phyloP scores from a whole-genome alignment of 2,797 vertebrate genomes.

The Stomatorhinus walkeri region DNA sequence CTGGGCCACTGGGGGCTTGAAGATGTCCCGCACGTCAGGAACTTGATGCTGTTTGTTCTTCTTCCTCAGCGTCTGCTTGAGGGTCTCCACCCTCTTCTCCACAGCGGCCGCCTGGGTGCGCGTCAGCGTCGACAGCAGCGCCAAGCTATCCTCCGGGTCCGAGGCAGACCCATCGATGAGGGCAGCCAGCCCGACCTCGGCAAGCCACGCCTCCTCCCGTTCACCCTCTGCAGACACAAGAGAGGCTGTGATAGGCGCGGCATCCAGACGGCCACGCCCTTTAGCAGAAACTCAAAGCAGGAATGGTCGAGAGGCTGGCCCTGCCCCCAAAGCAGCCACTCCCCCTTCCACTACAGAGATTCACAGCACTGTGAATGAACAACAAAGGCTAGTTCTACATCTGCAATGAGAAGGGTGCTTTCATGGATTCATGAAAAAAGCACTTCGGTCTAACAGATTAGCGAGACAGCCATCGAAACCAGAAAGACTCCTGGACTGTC shows the following conservation, averaged over 20 bases:
- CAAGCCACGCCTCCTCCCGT: conserved; percentile 90
- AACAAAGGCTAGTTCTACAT: background rate
- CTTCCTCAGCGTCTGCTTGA: conserved; percentile 81
- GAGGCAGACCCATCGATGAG: conserved; percentile 70
- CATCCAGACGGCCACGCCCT: background rate
- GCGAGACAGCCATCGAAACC: background rate
- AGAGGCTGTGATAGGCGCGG: background rate
- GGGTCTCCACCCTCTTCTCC: conserved; percentile 72
- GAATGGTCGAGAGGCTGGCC: background rate
- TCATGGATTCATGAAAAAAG: background rate
- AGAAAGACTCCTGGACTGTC: background rate
- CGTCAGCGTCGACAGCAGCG: conserved; percentile 81
- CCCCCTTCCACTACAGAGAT: background rate
- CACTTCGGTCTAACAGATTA: background rate
- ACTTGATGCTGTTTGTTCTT: conserved; percentile 80
- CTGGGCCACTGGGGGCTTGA: conserved; percentile 65
- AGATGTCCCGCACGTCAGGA: conserved; percentile 93
- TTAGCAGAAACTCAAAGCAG: background rate
- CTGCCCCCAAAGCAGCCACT: background rate
- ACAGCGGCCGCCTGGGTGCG: conserved; percentile 84
- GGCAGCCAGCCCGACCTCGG: conserved; percentile 79
- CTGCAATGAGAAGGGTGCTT: background rate
- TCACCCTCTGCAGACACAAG: conserved; percentile 72
- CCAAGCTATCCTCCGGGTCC: conserved; percentile 72
- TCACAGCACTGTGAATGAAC: background rate